Evolutionary conservation across 2,797 vertebrate species (phyloP).

Genomic region (Tokudaia muenninki): DNA sequence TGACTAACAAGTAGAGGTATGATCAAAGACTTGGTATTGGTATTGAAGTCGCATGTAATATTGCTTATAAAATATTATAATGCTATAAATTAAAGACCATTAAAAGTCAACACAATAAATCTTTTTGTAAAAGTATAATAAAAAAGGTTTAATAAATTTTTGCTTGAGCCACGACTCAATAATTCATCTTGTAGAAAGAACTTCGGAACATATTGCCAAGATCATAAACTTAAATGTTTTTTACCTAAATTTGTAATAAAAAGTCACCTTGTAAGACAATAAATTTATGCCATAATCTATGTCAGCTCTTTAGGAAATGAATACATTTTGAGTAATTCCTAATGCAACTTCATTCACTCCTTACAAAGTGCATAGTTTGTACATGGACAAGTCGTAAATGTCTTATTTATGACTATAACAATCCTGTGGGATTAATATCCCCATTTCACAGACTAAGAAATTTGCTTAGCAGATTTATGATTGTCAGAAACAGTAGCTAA

Average conservation of each 20-base stretch:
- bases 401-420: slow-evolving; percentile 49
- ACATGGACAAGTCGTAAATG: not conserved
- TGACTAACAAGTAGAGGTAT: not conserved
- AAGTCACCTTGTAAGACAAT: slow-evolving; percentile 50
- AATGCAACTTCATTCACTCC: not conserved
- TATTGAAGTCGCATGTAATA: not conserved
- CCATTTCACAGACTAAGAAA: slow-evolving; percentile 17
- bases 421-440: not conserved
- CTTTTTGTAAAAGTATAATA: slow-evolving; percentile 10
- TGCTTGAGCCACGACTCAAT: not conserved
- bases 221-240: slow-evolving; percentile 23
- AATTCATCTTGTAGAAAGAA: slow-evolving; percentile 53
- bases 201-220: slow-evolving; percentile 29
- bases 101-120: not conserved
- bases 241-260: slow-evolving; percentile 60
- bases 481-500: not conserved
- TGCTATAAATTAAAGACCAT: slow-evolving; percentile 40
- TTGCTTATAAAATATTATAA: slow-evolving; percentile 42
- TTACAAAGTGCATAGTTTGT: not conserved
- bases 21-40: not conserved
- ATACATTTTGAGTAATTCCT: slow-evolving; percentile 1
- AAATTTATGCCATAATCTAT: slow-evolving; percentile 61
- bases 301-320: slow-evolving; percentile 60
- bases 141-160: slow-evolving; percentile 1
- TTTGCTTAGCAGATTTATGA: slow-evolving; percentile 35